Evolutionary conservation across 2,113 vertebrate genomes (phyloP), one percentile per base, ranked within the genome.

Genomic region (Eretmochelys imbricata): DNA sequence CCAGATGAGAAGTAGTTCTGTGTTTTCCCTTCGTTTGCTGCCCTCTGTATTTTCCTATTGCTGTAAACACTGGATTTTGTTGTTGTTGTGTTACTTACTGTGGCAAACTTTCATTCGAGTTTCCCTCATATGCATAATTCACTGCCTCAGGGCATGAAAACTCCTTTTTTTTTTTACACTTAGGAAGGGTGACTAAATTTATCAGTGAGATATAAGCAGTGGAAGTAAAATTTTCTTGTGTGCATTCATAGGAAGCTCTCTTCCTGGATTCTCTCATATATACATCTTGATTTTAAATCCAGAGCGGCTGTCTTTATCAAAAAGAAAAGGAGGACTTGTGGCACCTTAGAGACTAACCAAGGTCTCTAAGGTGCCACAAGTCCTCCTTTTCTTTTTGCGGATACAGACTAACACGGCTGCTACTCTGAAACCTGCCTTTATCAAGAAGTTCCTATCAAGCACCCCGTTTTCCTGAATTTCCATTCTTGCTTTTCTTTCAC

Each of bases 151-250:
- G 31, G 81, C 6, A 89, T 69, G 8, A 55, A 85, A 90, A 82
- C 31, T 55, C 4, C 1, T 55, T 50, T 48, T 42, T 89, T n/a
- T 53, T 69, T 91, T 89, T 91, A 85, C 91, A 20, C 62, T 85
- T 93, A 31, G 11, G 49, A 62, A 92, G 75, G 48, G 13, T 94
- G 87, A 84, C 49, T 85, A 80, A 38, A 50, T 81, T 91, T 82
- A 89, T 80, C 89, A 49, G 80, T 84, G n/a, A 57, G 62, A 94
- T 79, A 87, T 93, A 93, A 94, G 85, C 1, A 5, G 54, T 69
- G 83, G 59, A 94, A 93, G 80, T 75, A 93, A 94, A 85, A 42
- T 54, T 93, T 94, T n/a, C 84, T 84, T 82, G n/a, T 50, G 78
- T 46, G 55, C 35, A 82, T 85, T 95, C 91, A 88, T 57, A 91